These are phyloP conservation scores for Coecobrya sp. DNA, from an alignment of 2,888 invertebrate genomes.

Conservation along the genomic window DNA sequence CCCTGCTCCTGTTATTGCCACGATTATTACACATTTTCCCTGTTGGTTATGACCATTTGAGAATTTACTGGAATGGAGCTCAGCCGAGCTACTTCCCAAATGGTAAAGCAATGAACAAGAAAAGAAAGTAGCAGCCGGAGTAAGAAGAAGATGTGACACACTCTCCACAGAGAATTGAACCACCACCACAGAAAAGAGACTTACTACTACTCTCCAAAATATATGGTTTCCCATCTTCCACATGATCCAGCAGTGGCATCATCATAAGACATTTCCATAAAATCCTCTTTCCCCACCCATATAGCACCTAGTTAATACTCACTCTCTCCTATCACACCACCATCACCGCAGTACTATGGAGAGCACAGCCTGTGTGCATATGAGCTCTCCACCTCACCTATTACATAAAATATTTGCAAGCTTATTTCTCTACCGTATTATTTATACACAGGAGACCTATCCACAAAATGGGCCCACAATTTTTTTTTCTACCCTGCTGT, in stretches of 20 bases:
- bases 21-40: constrained; percentile 56
- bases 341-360: background rate
- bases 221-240: background rate
- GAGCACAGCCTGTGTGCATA: background rate
- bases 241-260: constrained; percentile 23
- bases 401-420: constrained; percentile 69
- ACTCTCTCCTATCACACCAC: constrained; percentile 12
- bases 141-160: constrained; percentile 33
- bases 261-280: constrained; percentile 55
- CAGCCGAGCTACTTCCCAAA: constrained; percentile 20
- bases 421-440: constrained; percentile 49
- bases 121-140: background rate
- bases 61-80: constrained; percentile 50
- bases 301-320: constrained; percentile 55
- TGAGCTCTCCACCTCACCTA: constrained; percentile 41
- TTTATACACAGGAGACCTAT: constrained; percentile 76
- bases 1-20: constrained; percentile 32
- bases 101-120: constrained; percentile 53
- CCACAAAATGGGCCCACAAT: constrained; percentile 75
- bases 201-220: background rate
- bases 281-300: constrained; percentile 58
- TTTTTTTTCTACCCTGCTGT: constrained; percentile 59
- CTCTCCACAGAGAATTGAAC: constrained; percentile 42
- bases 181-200: background rate
- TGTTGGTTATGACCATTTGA: constrained; percentile 59